Evolutionary conservation across 1,140 invertebrate species (phyloP).

Genomic region (Neodiprion fabricii): DNA sequence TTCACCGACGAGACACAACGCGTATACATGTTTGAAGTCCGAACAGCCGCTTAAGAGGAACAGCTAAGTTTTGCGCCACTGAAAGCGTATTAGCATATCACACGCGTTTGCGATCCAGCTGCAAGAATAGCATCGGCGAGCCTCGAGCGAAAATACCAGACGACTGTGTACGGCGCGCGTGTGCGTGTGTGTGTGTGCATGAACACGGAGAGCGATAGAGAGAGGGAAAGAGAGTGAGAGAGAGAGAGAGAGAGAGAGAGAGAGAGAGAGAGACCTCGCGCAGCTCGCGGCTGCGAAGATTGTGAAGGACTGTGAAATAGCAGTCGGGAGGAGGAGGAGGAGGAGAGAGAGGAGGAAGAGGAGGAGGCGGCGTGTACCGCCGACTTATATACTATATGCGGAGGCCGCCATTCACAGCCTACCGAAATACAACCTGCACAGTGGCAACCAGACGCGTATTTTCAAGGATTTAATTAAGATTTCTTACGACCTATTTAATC

Average conservation of each 20-base stretch:
- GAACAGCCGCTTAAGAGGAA: neutral
- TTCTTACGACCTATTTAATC: conserved; percentile 15
- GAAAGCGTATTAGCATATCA: conserved; percentile 7
- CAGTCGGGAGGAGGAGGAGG: neutral
- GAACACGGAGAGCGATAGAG: too few species aligned
- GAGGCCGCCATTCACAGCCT: conserved; percentile 1
- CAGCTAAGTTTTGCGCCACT: conserved; percentile 2
- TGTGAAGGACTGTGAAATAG: conserved; percentile 3
- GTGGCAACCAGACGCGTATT: neutral
- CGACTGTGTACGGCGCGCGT: neutral
- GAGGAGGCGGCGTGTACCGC: neutral
- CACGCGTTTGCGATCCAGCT: conserved; percentile 6
- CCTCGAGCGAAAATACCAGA: conserved; percentile 6
- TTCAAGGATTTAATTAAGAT: conserved; percentile 15
- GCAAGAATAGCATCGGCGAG: conserved; percentile 4
- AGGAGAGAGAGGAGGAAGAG: neutral
- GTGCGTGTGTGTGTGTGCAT: too few species aligned
- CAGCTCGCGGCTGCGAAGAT: neutral
- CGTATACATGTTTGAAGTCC: neutral
- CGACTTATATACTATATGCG: neutral
- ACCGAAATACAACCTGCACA: neutral
- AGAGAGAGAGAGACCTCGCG: too few species aligned
- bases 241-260: too few species aligned
- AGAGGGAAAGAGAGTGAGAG: too few species aligned
- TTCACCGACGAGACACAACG: too few species aligned